Percentiles rank a stretch among this genome's conserved stretches.
Evolutionary conservation across 2,888 invertebrate genomes (phyloP).

Genomic region (Empis stercorea): DNA sequence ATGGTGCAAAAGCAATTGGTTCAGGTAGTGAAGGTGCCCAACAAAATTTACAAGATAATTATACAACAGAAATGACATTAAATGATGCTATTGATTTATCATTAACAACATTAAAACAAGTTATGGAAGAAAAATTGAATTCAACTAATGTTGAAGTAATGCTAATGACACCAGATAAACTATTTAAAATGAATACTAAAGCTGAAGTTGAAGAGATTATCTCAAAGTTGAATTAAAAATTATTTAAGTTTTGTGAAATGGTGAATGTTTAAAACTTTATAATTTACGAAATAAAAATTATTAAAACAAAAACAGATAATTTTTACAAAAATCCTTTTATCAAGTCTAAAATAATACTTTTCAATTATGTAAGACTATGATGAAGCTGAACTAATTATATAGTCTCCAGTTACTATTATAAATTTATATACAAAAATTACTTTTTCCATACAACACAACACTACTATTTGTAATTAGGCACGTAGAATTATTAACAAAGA

Average conservation of each 20-base stretch:
- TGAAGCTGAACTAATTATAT: too few species aligned
- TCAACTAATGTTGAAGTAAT: constrained; percentile 96
- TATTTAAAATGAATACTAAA: constrained; percentile 83
- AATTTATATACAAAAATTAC: too few species aligned
- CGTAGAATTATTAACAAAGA: too few species aligned
- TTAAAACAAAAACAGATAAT: too few species aligned
- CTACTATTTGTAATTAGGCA: too few species aligned
- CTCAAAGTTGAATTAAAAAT: constrained; percentile 50
- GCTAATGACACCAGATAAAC: constrained; percentile 70
- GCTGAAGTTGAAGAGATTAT: constrained; percentile 87
- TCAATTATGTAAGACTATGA: too few species aligned
- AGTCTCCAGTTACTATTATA: too few species aligned
- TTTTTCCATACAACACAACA: too few species aligned
- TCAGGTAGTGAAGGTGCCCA: constrained; percentile 99
- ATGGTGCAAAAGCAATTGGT: constrained; percentile 97
- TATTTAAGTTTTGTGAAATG: not conserved
- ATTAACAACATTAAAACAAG: constrained; percentile 91
- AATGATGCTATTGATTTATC: constrained; percentile 86
- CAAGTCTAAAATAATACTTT: too few species aligned
- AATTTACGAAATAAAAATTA: too few species aligned
- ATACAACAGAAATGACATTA: constrained; percentile 78
- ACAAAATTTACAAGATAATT: constrained; percentile 70
- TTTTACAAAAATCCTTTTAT: too few species aligned
- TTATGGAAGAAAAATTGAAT: constrained; percentile 98
- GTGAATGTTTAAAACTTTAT: too few species aligned